Conservation (phyloP, 1,140 invertebrate genomes). For the Acarapis woodi region DNA sequence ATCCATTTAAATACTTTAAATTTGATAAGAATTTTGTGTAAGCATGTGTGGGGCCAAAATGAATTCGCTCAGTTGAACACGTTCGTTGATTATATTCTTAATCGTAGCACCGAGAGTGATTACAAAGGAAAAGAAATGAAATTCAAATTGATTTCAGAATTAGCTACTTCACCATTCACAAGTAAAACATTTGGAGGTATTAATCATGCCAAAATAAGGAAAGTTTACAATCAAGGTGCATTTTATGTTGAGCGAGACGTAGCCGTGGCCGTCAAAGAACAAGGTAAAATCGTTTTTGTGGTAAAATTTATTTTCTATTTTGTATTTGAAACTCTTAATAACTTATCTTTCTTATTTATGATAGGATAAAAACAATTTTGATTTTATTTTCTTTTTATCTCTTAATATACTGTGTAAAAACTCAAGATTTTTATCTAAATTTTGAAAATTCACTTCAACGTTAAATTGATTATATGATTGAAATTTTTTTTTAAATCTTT, state of each 20-base stretch:
- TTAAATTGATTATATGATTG: too few relatives aligned
- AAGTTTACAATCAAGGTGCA: conserved; percentile 36
- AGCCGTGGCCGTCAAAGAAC: conserved; percentile 6
- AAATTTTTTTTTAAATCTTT: too few relatives aligned
- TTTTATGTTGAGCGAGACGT: conserved; percentile 23
- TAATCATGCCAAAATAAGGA: conserved; percentile 26
- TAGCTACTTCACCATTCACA: conserved; percentile 26
- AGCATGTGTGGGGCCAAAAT: conserved; percentile 30
- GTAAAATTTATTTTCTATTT: too few relatives aligned
- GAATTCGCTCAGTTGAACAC: conserved; percentile 27
- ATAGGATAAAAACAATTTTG: too few relatives aligned
- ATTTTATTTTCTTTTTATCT: too few relatives aligned
- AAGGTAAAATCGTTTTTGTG: too few relatives aligned
- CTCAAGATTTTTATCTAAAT: too few relatives aligned
- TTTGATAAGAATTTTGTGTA: conserved; percentile 22
- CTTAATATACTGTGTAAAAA: too few relatives aligned
- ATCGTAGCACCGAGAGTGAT: conserved; percentile 30
- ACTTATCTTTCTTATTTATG: too few relatives aligned
- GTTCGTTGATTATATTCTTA: conserved; percentile 39
- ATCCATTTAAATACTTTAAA: conserved; percentile 23
- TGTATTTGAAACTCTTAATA: too few relatives aligned
- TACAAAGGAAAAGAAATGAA: conserved; percentile 37
- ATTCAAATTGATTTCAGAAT: conserved; percentile 31
- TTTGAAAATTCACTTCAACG: too few relatives aligned
- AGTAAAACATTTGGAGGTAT: conserved; percentile 28